Evolutionary conservation across 2,888 invertebrate genomes (phyloP).

Genomic region (Torymus texanus): DNA sequence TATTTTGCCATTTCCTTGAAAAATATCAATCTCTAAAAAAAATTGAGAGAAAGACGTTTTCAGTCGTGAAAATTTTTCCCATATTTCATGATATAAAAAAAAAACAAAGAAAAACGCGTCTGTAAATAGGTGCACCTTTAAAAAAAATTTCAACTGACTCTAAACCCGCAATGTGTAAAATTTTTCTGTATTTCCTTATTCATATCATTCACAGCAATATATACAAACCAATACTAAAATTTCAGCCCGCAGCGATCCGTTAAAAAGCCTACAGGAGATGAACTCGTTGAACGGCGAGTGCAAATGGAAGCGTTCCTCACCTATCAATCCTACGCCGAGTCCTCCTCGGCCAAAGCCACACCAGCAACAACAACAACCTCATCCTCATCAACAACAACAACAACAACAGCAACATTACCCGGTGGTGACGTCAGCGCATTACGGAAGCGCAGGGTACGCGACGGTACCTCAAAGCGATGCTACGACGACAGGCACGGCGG

Average conservation of each 20-base stretch:
- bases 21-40: too few relatives aligned
- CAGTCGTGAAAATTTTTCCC: too few relatives aligned
- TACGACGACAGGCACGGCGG: slow-evolving; percentile 65
- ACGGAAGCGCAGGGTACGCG: slow-evolving; percentile 67
- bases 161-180: too few relatives aligned
- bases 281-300: slow-evolving; percentile 75
- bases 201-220: too few relatives aligned
- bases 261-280: slow-evolving; percentile 77
- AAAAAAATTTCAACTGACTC: too few relatives aligned
- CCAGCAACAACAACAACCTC: slow-evolving; percentile 66
- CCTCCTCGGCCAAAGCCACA: slow-evolving; percentile 71
- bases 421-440: slow-evolving; percentile 69
- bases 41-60: too few relatives aligned
- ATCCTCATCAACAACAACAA: slow-evolving; percentile 67
- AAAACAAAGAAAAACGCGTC: too few relatives aligned
- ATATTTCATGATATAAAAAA: too few relatives aligned
- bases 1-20: neutral
- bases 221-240: too few relatives aligned
- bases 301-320: slow-evolving; percentile 75
- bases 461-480: slow-evolving; percentile 70
- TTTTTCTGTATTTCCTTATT: too few relatives aligned
- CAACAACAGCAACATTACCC: slow-evolving; percentile 71
- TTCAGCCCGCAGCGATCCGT: slow-evolving; percentile 69
- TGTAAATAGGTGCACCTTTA: too few relatives aligned
- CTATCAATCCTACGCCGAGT: slow-evolving; percentile 68